Conservation (phyloP, 1,140 invertebrate species). For the Drosophila rufa region DNA sequence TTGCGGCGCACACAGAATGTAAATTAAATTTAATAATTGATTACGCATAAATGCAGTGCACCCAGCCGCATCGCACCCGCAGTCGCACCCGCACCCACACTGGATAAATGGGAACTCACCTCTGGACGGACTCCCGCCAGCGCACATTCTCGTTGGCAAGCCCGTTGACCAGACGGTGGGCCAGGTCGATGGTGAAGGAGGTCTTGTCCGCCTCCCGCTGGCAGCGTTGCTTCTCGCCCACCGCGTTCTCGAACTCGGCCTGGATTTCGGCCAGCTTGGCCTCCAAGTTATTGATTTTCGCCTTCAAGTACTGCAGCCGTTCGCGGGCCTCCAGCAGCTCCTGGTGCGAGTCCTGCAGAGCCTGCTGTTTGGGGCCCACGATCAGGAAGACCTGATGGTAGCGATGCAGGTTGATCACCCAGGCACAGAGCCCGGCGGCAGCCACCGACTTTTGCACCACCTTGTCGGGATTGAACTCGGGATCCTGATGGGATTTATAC, state of each 20-base stretch:
- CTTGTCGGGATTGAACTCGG: constrained; percentile 95
- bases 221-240: constrained; percentile 94
- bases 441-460: constrained; percentile 95
- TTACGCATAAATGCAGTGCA: constrained; percentile 66
- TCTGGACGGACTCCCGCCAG: constrained; percentile 86
- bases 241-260: constrained; percentile 94
- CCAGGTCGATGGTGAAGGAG: constrained; percentile 94
- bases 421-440: constrained; percentile 96
- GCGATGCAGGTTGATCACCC: constrained; percentile 97
- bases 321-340: constrained; percentile 94
- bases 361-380: constrained; percentile 95
- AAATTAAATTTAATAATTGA: constrained; percentile 84
- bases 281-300: constrained; percentile 90
- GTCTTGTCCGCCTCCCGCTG: constrained; percentile 94
- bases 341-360: constrained; percentile 92
- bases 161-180: constrained; percentile 97
- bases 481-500: constrained; percentile 85
- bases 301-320: constrained; percentile 92
- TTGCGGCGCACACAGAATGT: constrained; percentile 76
- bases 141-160: constrained; percentile 96
- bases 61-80: not conserved
- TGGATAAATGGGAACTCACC: constrained; percentile 50
- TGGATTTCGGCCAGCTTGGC: constrained; percentile 91
- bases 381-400: constrained; percentile 97
- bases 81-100: not conserved